These are phyloP conservation scores for Apus apus DNA, from an alignment of 2,113 vertebrate genomes.

Conservation along the genomic window DNA sequence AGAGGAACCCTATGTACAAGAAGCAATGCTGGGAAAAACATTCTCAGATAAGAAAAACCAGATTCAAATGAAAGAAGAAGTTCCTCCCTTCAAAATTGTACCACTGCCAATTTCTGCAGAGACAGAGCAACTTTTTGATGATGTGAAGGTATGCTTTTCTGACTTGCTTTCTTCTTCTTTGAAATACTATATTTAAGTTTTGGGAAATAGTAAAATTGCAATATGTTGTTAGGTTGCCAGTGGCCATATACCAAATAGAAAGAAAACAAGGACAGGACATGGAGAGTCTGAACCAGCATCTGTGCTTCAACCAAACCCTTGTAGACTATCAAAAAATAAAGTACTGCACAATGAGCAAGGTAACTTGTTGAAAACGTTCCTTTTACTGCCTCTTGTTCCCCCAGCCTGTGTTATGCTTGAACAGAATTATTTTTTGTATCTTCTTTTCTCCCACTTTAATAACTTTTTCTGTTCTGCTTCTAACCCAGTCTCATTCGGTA, in stretches of 20 bases:
- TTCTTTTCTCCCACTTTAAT: neutral
- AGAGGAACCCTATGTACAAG: conserved; percentile 59
- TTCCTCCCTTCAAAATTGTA: conserved; percentile 65
- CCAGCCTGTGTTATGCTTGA: neutral
- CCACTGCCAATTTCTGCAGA: conserved; percentile 40
- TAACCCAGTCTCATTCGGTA: neutral
- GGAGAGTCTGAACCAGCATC: conserved; percentile 80
- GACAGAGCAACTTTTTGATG: conserved; percentile 65
- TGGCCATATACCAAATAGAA: conserved; percentile 72
- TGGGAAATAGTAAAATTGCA: conserved; percentile 52
- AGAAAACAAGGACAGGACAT: conserved; percentile 67
- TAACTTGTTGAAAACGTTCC: conserved; percentile 38
- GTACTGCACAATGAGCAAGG: conserved; percentile 71
- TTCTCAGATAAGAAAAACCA: conserved; percentile 60
- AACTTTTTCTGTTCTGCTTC: neutral
- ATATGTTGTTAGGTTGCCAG: conserved; percentile 70
- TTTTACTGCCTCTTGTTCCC: neutral
- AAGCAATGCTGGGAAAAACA: conserved; percentile 30
- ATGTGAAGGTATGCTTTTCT: conserved; percentile 70
- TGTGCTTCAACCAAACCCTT: conserved; percentile 85
- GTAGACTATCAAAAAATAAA: conserved; percentile 72
- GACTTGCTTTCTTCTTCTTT: neutral
- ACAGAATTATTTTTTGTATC: neutral
- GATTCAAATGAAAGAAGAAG: conserved; percentile 71
- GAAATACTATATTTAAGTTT: conserved; percentile 2